Evolutionary conservation across 2,797 vertebrate genomes (phyloP).

Genomic region (Alcedo quadribrachys): DNA sequence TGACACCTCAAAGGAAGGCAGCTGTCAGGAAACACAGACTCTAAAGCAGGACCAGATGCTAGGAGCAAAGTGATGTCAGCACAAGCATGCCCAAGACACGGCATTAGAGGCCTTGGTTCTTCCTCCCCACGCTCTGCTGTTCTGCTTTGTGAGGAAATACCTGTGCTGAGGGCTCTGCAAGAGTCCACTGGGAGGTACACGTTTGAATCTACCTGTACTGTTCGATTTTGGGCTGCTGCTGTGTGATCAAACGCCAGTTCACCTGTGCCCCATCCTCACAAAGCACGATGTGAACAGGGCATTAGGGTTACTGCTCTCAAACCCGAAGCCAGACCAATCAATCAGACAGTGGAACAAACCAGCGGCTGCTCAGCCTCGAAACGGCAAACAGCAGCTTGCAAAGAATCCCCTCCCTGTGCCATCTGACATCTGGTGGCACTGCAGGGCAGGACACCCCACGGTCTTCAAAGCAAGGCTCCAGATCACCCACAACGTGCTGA

Average conservation of each 20-base stretch:
- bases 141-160: background rate
- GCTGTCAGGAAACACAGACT: background rate
- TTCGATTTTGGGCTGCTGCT: background rate
- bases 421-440: too few relatives aligned
- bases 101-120: background rate
- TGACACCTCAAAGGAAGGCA: background rate
- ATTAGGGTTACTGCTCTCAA: background rate
- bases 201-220: background rate
- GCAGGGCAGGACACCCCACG: background rate
- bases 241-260: background rate
- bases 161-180: background rate
- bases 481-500: background rate
- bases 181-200: background rate
- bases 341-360: background rate
- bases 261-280: background rate
- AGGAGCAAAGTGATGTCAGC: background rate
- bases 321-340: background rate
- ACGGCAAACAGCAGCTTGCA: accelerated
- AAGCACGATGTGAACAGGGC: background rate
- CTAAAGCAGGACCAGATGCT: background rate
- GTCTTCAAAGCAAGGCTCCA: background rate
- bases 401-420: background rate
- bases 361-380: background rate
- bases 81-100: background rate
- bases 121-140: background rate